These are phyloP conservation scores for Eupithecia subfuscata DNA, from an alignment of 2,888 invertebrate species.

Conservation along the genomic window DNA sequence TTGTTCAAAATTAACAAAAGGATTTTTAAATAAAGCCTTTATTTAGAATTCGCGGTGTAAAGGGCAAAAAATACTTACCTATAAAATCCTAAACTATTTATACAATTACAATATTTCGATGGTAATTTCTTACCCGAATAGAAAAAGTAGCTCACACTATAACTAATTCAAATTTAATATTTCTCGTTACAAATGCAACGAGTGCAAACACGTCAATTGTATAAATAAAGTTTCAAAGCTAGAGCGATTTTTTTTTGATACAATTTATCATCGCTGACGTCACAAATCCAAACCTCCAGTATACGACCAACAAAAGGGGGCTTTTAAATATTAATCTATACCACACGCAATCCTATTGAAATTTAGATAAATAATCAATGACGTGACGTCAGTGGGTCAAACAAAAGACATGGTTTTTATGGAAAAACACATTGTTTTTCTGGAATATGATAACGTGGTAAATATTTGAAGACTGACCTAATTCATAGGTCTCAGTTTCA, in stretches of 20 bases:
- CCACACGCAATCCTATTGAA: conserved; percentile 10
- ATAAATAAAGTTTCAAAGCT: too few species aligned
- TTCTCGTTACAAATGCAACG: conserved; percentile 13
- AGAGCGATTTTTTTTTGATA: too few species aligned
- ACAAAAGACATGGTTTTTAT: conserved; percentile 9
- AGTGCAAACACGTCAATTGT: too few species aligned
- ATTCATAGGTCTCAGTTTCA: conserved; percentile 24
- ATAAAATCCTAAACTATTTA: not conserved
- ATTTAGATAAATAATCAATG: conserved; percentile 16
- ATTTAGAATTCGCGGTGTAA: not conserved
- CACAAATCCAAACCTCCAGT: too few species aligned
- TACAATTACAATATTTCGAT: not conserved
- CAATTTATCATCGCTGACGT: too few species aligned
- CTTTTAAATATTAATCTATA: not conserved
- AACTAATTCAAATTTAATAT: conserved; percentile 21
- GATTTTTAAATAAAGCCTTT: not conserved
- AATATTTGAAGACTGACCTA: conserved; percentile 29
- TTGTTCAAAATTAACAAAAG: conserved; percentile 3
- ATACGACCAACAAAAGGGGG: too few species aligned
- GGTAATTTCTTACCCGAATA: not conserved
- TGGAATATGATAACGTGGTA: conserved; percentile 1
- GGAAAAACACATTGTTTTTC: conserved; percentile 10
- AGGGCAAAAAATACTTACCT: not conserved
- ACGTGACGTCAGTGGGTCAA: conserved; percentile 17
- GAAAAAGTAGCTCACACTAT: not conserved